A percentile compares a stretch with the other conserved stretches of the same genome.
phyloP scores from a whole-genome alignment of 2,888 invertebrate genomes.

The Athripsodes cinereus region DNA sequence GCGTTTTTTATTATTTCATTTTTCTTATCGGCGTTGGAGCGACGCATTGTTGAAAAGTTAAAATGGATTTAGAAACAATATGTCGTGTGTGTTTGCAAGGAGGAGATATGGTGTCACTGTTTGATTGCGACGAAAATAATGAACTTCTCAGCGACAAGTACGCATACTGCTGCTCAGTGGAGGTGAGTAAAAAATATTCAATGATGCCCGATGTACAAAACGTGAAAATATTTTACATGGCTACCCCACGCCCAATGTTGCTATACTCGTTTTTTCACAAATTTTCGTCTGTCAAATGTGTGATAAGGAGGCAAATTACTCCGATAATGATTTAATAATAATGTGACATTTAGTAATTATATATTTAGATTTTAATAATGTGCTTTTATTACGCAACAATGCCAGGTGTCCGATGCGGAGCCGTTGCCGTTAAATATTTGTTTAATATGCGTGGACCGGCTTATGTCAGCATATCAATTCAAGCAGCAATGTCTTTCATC shows the following conservation, averaged over 20 bases:
- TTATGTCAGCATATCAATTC: slow-evolving; percentile 47
- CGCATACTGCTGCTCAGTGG: slow-evolving; percentile 45
- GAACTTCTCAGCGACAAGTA: slow-evolving; percentile 51
- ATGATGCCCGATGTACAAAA: slow-evolving; percentile 7
- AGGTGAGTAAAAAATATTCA: slow-evolving; percentile 42
- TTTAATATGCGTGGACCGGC: slow-evolving; percentile 45
- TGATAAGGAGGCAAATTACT: background rate
- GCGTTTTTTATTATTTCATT: slow-evolving; percentile 8
- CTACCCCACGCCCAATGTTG: slow-evolving; percentile 47
- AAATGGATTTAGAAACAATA: slow-evolving; percentile 52
- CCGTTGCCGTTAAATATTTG: slow-evolving; percentile 47
- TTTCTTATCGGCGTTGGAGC: slow-evolving; percentile 3
- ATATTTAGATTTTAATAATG: background rate
- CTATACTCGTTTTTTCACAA: slow-evolving; percentile 46
- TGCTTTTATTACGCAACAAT: slow-evolving; percentile 8
- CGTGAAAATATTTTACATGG: slow-evolving; percentile 49
- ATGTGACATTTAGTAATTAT: too few relatives aligned
- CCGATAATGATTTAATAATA: background rate
- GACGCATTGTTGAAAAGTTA: slow-evolving; percentile 23
- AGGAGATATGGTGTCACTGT: slow-evolving; percentile 49
- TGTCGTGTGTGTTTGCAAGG: slow-evolving; percentile 46
- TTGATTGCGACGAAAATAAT: slow-evolving; percentile 52
- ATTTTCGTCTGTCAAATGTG: slow-evolving; percentile 30
- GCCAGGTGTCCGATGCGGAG: slow-evolving; percentile 45
- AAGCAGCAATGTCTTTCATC: slow-evolving; percentile 47